phyloP scores from a whole-genome alignment of 2,113 vertebrate genomes.

The Gymnocephalus cernua region DNA sequence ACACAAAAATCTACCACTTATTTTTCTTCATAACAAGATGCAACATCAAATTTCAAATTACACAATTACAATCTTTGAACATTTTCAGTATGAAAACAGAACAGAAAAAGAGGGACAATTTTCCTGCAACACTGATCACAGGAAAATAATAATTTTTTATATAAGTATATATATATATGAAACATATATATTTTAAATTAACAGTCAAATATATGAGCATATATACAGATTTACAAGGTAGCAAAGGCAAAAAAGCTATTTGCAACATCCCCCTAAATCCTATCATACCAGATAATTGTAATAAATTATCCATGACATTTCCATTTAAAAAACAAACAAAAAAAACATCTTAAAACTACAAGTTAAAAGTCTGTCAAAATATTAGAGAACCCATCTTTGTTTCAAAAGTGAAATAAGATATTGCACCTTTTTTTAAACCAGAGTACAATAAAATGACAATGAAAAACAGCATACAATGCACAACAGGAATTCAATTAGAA shows the following conservation, averaged over 20 bases:
- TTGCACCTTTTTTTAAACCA: slow-evolving; percentile 87
- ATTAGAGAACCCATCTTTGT: slow-evolving; percentile 88
- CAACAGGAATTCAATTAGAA: slow-evolving; percentile 87
- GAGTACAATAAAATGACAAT: slow-evolving; percentile 89
- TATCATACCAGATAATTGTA: slow-evolving; percentile 82
- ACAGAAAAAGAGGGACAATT: slow-evolving; percentile 84
- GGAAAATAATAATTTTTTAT: slow-evolving; percentile 72
- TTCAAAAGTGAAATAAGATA: slow-evolving; percentile 89
- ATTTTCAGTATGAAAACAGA: slow-evolving; percentile 86
- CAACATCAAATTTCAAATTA: slow-evolving; percentile 90
- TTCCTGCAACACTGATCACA: slow-evolving; percentile 81
- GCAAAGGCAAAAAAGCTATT: slow-evolving; percentile 86
- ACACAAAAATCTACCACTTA: slow-evolving; percentile 82
- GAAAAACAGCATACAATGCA: slow-evolving; percentile 86
- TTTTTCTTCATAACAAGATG: slow-evolving; percentile 86
- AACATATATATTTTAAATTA: slow-evolving; percentile 86
- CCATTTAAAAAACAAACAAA: slow-evolving; percentile 79
- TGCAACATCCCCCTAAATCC: slow-evolving; percentile 82
- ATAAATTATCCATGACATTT: slow-evolving; percentile 87
- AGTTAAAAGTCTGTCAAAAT: slow-evolving; percentile 87
- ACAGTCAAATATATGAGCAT: slow-evolving; percentile 88
- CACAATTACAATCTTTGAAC: slow-evolving; percentile 88
- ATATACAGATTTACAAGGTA: slow-evolving; percentile 89
- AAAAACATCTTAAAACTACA: slow-evolving; percentile 82
- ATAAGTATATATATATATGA: slow-evolving; percentile 74